A percentile compares a stretch with the other conserved stretches of the same genome.
Evolutionary conservation across 2,113 vertebrate genomes (phyloP).

Genomic region (Acinonyx jubatus): DNA sequence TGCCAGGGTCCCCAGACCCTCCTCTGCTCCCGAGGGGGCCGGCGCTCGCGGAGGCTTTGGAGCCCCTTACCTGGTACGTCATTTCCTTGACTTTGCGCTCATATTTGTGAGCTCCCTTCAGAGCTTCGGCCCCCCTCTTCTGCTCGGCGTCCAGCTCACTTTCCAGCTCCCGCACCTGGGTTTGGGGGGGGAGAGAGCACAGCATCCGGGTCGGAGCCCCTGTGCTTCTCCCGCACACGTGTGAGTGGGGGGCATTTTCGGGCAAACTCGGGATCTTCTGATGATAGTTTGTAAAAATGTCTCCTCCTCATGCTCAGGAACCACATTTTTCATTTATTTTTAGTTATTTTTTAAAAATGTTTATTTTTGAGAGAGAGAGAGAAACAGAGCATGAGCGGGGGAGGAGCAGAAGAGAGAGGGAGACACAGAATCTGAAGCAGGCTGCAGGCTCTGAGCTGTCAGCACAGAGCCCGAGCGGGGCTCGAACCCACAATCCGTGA

Average conservation of each 20-base stretch:
- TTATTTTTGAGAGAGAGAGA: too few relatives aligned
- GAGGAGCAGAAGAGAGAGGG: too few relatives aligned
- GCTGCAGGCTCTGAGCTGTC: too few relatives aligned
- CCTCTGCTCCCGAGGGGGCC: accelerated
- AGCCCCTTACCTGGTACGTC: constrained; percentile 82
- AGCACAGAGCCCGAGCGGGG: too few relatives aligned
- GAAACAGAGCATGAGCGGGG: too few relatives aligned
- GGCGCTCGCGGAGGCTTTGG: accelerated
- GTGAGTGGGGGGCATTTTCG: background rate
- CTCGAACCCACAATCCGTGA: too few relatives aligned
- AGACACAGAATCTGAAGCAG: too few relatives aligned
- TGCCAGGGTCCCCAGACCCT: background rate
- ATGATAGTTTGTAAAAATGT: background rate
- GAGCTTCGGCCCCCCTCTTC: constrained; percentile 84
- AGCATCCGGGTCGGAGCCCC: background rate
- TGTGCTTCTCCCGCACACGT: background rate
- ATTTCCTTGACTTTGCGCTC: constrained; percentile 87
- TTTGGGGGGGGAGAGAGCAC: accelerated
- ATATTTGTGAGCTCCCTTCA: constrained; percentile 86
- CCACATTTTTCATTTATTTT: too few relatives aligned
- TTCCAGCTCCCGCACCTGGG: constrained; percentile 89
- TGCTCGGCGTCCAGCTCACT: constrained; percentile 87
- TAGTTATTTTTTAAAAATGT: too few relatives aligned
- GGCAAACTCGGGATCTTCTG: background rate
- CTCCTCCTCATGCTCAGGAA: background rate